Conservation (phyloP, 2,888 invertebrate species). For the Clostera curtula region DNA sequence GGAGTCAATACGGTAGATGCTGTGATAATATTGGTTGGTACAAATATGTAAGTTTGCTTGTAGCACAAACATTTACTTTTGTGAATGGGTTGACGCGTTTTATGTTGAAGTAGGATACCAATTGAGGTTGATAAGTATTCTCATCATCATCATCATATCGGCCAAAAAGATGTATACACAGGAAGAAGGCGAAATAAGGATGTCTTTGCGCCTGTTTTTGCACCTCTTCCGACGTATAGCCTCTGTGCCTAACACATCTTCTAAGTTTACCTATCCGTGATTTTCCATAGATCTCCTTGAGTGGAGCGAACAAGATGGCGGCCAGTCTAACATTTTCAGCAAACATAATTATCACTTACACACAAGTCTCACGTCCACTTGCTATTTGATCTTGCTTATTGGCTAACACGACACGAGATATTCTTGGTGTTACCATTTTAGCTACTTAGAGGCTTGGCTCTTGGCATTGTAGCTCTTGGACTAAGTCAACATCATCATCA, state of each 20-base stretch:
- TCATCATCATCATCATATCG: not conserved
- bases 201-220: too few species aligned
- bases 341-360: constrained; percentile 73
- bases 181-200: too few species aligned
- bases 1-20: constrained; percentile 35
- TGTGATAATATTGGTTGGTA: constrained; percentile 26
- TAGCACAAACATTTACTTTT: constrained; percentile 10
- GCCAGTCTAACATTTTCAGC: constrained; percentile 53
- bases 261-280: constrained; percentile 29
- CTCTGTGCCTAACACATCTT: constrained; percentile 11
- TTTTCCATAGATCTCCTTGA: constrained; percentile 28
- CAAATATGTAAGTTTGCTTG: constrained; percentile 27
- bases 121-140: constrained; percentile 1
- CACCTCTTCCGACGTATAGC: constrained; percentile 1
- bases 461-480: too few species aligned
- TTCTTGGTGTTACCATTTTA: too few species aligned
- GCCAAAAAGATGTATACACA: too few species aligned
- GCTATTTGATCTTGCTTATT: constrained; percentile 61
- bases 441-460: too few species aligned
- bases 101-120: constrained; percentile 8
- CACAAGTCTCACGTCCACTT: constrained; percentile 59
- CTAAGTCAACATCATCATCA: too few species aligned
- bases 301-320: constrained; percentile 42
- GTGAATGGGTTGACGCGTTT: constrained; percentile 11
- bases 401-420: constrained; percentile 43